A percentile compares a stretch with the other conserved stretches of the same genome.
Conservation (phyloP, 2,888 invertebrate species). For the Andricus curvator region DNA sequence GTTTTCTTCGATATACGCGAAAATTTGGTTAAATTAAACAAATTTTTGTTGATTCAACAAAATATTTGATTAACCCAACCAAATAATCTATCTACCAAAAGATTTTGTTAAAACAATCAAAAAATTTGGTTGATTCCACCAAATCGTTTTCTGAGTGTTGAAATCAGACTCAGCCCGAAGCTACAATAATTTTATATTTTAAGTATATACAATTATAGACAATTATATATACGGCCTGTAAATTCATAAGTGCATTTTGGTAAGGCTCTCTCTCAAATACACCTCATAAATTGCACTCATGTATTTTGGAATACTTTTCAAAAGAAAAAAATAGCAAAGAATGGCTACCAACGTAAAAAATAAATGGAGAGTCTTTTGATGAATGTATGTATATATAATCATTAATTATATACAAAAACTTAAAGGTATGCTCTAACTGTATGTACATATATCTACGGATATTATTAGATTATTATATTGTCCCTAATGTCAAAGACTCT, state of each 20-base stretch:
- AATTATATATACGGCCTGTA: neutral
- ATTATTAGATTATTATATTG: constrained; percentile 1
- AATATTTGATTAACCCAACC: no score
- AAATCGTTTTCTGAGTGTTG: no score
- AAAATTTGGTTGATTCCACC: no score
- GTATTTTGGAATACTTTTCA: neutral
- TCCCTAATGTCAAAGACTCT: constrained; percentile 5
- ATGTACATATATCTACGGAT: neutral
- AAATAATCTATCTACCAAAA: no score
- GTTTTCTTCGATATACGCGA: no score
- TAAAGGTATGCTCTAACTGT: neutral
- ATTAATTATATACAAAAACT: neutral
- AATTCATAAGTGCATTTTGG: neutral
- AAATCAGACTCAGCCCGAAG: neutral
- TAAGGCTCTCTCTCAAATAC: neutral
- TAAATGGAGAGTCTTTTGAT: neutral
- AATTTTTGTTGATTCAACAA: no score
- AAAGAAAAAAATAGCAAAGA: neutral
- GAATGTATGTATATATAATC: neutral
- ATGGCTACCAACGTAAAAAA: neutral
- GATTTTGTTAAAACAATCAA: no score
- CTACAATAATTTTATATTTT: constrained; percentile 1
- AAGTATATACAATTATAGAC: neutral
- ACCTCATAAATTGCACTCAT: neutral
- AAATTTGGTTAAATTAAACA: no score